These are phyloP conservation scores for Cephus nigrinus DNA, from an alignment of 2,888 invertebrate species.

Conservation along the genomic window DNA sequence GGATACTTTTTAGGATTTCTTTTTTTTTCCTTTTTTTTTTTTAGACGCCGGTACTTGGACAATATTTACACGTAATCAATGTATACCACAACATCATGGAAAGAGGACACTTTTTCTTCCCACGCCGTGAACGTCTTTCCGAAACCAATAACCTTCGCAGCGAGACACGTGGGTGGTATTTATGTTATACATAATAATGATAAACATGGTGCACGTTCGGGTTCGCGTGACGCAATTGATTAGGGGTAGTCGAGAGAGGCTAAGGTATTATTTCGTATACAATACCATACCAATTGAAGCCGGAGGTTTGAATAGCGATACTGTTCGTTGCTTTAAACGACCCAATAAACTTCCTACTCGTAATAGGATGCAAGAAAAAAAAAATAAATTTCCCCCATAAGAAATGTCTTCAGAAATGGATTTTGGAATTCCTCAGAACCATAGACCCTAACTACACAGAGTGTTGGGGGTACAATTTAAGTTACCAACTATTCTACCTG, in stretches of 20 bases:
- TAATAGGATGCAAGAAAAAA: neutral
- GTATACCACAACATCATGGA: no score
- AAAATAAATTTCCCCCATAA: neutral
- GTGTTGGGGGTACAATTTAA: neutral
- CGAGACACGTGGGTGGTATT: conserved; percentile 43
- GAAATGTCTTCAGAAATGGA: neutral
- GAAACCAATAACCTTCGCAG: conserved; percentile 16
- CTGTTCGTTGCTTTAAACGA: neutral
- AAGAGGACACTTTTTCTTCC: conserved; percentile 26
- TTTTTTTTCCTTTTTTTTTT: no score
- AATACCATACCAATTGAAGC: neutral
- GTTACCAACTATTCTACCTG: neutral
- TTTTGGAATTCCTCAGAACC: neutral
- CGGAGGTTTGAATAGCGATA: neutral
- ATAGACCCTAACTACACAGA: neutral
- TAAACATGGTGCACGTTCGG: conserved; percentile 33
- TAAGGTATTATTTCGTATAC: conserved; percentile 26
- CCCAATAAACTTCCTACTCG: neutral
- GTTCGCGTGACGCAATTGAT: conserved; percentile 52
- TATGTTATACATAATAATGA: conserved; percentile 46
- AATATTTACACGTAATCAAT: no score
- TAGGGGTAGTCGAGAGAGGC: conserved; percentile 40
- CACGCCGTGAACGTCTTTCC: conserved; percentile 15
- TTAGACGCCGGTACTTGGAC: no score
- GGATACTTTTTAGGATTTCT: no score